Percentiles rank a stretch among this genome's conserved stretches.
Conservation (phyloP, 2,113 vertebrate species). For the Embiotoca jacksoni region DNA sequence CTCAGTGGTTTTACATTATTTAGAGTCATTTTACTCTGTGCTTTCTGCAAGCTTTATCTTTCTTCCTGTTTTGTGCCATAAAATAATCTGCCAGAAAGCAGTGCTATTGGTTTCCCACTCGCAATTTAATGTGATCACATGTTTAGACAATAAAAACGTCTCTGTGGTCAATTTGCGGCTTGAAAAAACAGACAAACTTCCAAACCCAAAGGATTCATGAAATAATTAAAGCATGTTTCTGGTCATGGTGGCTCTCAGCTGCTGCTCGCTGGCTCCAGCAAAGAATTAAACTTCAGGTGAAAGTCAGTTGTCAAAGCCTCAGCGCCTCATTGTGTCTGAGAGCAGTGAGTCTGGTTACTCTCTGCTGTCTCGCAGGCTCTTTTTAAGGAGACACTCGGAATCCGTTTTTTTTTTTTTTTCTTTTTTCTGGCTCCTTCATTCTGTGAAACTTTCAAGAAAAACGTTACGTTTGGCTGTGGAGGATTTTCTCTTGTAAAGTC, state of each 20-base stretch:
- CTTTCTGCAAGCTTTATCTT: not conserved
- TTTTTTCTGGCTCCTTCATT: not conserved
- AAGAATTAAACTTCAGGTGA: slow-evolving; percentile 60
- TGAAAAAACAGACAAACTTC: too few species aligned
- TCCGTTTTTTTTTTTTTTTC: not conserved
- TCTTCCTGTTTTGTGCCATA: not conserved
- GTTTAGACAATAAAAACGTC: not conserved
- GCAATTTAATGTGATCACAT: not conserved
- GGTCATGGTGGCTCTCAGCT: not conserved
- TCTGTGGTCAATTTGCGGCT: not conserved
- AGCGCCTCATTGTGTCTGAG: slow-evolving; percentile 62
- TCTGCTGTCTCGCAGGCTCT: slow-evolving; percentile 19
- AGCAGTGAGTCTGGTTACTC: slow-evolving; percentile 47
- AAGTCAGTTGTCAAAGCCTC: slow-evolving; percentile 61
- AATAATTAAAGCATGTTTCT: not conserved
- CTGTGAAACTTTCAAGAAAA: slow-evolving; percentile 2
- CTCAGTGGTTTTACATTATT: not conserved
- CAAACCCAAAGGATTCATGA: not conserved
- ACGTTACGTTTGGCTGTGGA: not conserved
- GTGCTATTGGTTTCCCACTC: not conserved
- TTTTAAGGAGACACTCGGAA: slow-evolving; percentile 20
- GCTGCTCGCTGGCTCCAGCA: slow-evolving; percentile 46
- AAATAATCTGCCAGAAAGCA: not conserved
- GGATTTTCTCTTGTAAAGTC: slow-evolving; percentile 10
- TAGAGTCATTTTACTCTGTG: not conserved